Base-by-base conservation (phyloP, 2,113 vertebrate species). In the Nothobranchius furzeri region DNA sequence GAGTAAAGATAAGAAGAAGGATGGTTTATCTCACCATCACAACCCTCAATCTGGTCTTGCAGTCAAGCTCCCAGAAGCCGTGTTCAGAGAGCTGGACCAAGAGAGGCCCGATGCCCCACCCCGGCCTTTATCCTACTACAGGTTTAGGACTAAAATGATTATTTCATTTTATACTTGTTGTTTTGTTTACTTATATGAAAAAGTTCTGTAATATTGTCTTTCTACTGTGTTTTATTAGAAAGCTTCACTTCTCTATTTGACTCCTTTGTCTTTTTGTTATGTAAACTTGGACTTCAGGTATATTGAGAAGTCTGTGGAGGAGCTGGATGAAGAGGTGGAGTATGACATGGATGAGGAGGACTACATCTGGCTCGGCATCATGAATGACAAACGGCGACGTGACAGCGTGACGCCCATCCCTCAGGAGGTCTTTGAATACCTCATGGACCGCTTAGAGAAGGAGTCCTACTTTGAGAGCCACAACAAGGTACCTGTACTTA, bases 391-490 rank as follows among this genome's bases (percentile, higher is more conserved):
- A 47, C 93, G 98, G 67, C 96, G 96, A 86, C 94, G 93, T 0
- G 97, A 98, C 37, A 95, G 96, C 0, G 96, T 98, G 73, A 95
- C 95, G 6, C 94, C 94, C 40, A 98, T 99, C 71, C 96, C 97
- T 2, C 98, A 99, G 88, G 97, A 99, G 87, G 94, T 98, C 70
- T 99, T 99, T 55, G 98, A 99, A 84, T 98, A 98, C 75, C 91
- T 99, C 79, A 99, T 99, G 98, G 98, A 99, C 86, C 91, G 98
- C 1, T 89, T 99, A 12, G 98, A 99, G 86, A 99, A 99, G 89
- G 98, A 99, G 81, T 98, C 97, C 3, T 99, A 98, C 89, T 99
- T 99, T 0, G 97, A 99, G 90, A 99, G 97, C 87, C 98, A 99
- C 91, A 99, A 99, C 86, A 99, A 99, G 92, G 93, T 93, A 79